Evolutionary conservation across 2,888 invertebrate genomes (phyloP).

Genomic region (Drosophila mettleri): DNA sequence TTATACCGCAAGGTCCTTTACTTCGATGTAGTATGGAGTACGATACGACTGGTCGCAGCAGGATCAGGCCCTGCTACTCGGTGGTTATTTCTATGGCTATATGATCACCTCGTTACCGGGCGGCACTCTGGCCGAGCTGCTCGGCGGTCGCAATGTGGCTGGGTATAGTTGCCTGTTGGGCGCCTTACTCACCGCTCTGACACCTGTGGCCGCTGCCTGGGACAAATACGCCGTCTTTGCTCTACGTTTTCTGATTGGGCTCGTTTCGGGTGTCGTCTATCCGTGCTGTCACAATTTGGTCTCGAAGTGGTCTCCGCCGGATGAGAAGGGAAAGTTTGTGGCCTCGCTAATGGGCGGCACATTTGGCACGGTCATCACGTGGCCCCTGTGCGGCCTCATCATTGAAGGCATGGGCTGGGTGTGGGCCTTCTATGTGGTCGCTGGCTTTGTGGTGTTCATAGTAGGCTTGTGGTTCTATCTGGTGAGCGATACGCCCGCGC

Average conservation of each 20-base stretch:
- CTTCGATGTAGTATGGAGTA: constrained; percentile 84
- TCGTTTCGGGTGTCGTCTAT: constrained; percentile 86
- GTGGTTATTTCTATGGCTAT: constrained; percentile 90
- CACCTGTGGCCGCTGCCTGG: constrained; percentile 87
- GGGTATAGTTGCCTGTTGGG: constrained; percentile 85
- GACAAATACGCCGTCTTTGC: constrained; percentile 87
- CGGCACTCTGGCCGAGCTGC: constrained; percentile 88
- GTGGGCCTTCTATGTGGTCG: constrained; percentile 89
- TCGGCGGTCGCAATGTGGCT: constrained; percentile 88
- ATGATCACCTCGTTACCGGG: constrained; percentile 88
- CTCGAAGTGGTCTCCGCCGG: constrained; percentile 90
- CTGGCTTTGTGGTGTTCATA: constrained; percentile 86
- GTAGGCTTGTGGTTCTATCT: constrained; percentile 87
- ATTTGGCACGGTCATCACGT: constrained; percentile 89
- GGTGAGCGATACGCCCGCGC: constrained; percentile 88
- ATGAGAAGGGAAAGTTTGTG: constrained; percentile 90
- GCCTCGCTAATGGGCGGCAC: constrained; percentile 91
- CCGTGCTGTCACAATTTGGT: constrained; percentile 86
- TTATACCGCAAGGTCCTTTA: background rate
- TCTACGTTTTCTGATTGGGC: constrained; percentile 87
- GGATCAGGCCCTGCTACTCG: constrained; percentile 88
- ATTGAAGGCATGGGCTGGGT: constrained; percentile 89
- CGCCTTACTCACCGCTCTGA: constrained; percentile 87
- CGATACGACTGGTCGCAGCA: constrained; percentile 87
- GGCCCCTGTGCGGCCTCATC: constrained; percentile 88